These are phyloP conservation scores for Indicator indicator DNA, from an alignment of 2,113 vertebrate genomes.

Conservation along the genomic window DNA sequence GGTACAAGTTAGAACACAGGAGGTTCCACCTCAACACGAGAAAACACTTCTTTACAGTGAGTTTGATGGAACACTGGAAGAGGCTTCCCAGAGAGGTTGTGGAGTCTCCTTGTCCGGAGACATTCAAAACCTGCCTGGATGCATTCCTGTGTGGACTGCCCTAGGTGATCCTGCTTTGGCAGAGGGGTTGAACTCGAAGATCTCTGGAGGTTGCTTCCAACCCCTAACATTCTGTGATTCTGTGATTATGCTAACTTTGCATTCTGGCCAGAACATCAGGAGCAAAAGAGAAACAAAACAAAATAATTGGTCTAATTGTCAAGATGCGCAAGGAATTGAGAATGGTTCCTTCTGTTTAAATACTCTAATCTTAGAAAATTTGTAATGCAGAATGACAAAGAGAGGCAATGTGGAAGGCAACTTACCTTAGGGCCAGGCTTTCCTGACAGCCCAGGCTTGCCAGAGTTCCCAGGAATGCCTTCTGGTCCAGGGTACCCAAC, in stretches of 20 bases:
- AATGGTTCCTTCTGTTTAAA: neutral
- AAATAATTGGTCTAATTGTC: neutral
- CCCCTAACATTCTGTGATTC: no score
- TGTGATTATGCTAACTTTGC: neutral
- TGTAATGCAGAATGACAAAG: neutral
- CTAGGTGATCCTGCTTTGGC: no score
- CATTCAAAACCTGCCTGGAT: no score
- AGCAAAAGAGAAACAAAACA: neutral
- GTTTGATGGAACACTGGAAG: no score
- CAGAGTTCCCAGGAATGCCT: conserved; percentile 82
- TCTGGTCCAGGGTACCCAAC: conserved; percentile 84
- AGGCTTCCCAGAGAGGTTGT: no score
- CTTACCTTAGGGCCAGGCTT: conserved; percentile 83
- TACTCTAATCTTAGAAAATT: neutral
- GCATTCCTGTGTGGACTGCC: no score
- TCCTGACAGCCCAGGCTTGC: conserved; percentile 83
- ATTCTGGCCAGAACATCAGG: neutral
- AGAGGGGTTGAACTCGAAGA: no score
- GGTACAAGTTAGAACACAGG: no score
- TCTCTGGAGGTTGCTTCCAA: no score
- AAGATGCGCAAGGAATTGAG: neutral
- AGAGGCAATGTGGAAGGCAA: neutral
- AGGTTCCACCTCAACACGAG: no score
- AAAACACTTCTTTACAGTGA: no score
- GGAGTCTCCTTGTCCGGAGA: no score